phyloP scores from a whole-genome alignment of 2,113 vertebrate species.

The Ictidomys tridecemlineatus region DNA sequence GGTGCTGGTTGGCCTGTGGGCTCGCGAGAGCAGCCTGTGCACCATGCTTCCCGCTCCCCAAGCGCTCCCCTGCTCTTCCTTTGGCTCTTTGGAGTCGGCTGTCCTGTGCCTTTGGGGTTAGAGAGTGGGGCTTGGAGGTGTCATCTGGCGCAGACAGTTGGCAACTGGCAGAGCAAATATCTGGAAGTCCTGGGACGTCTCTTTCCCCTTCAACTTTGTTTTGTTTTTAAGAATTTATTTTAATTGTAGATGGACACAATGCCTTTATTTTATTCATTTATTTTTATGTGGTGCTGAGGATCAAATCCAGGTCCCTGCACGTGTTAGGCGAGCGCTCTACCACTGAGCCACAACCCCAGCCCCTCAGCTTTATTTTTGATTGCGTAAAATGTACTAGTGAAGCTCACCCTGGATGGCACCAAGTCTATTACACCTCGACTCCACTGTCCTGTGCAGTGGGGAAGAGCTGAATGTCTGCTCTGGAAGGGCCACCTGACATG shows the following conservation, averaged over 20 bases:
- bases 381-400: accelerated
- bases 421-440: neutral
- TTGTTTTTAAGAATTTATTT: too few species aligned
- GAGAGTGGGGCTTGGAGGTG: neutral
- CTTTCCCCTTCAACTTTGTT: neutral
- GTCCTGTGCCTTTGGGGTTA: too few species aligned
- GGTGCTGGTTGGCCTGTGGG: neutral
- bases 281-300: too few species aligned
- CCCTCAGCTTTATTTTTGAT: neutral
- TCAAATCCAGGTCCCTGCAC: too few species aligned
- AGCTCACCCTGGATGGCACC: accelerated
- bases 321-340: too few species aligned
- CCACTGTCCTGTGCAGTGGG: neutral
- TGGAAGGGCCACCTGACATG: too few species aligned
- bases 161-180: neutral
- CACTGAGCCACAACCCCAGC: too few species aligned
- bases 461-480: too few species aligned
- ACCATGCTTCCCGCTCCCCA: accelerated
- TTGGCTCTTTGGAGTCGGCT: neutral
- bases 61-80: neutral
- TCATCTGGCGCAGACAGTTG: neutral
- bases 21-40: too few species aligned
- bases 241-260: too few species aligned
- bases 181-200: accelerated
- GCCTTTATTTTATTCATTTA: too few species aligned